A percentile compares a stretch with the other conserved stretches of the same genome.
Evolutionary conservation across 2,888 invertebrate species (phyloP).

Genomic region (Entomobrya proxima): DNA sequence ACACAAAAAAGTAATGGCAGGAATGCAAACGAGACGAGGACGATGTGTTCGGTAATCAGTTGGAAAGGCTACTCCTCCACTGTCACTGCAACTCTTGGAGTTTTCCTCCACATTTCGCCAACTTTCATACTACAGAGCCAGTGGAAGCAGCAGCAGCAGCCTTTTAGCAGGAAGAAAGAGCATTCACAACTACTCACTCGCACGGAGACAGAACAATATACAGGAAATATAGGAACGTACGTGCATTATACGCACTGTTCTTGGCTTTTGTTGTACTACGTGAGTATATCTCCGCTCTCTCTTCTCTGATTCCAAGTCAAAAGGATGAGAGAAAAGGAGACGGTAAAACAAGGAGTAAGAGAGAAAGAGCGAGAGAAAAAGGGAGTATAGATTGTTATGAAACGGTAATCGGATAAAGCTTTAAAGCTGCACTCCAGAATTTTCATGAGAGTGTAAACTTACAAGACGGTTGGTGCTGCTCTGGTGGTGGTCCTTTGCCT

Average conservation of each 20-base stretch:
- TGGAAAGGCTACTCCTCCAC: slow-evolving; percentile 66
- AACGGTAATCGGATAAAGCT: slow-evolving; percentile 57
- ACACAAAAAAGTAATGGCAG: slow-evolving; percentile 55
- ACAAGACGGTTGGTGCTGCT: slow-evolving; percentile 10
- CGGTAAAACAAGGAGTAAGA: too few species aligned
- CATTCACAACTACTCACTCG: too few species aligned
- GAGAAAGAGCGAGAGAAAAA: background rate
- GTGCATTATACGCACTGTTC: too few species aligned
- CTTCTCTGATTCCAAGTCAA: too few species aligned
- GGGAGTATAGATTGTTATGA: slow-evolving; percentile 33
- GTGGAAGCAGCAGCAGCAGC: background rate
- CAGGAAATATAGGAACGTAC: background rate
- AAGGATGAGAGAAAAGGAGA: too few species aligned
- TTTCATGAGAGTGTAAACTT: slow-evolving; percentile 28
- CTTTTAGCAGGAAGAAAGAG: too few species aligned
- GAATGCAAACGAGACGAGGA: slow-evolving; percentile 49
- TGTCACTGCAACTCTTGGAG: slow-evolving; percentile 49
- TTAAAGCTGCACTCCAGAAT: slow-evolving; percentile 24
- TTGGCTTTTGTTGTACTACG: too few species aligned
- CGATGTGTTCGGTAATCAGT: slow-evolving; percentile 60
- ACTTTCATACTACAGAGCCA: background rate
- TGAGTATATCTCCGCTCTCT: too few species aligned
- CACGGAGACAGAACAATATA: too few species aligned
- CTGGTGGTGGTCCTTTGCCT: slow-evolving; percentile 14
- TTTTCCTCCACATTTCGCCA: slow-evolving; percentile 53